A percentile compares a stretch with the other conserved stretches of the same genome.
Conservation (phyloP, 2,888 invertebrate species). For the Lymantria monacha region DNA sequence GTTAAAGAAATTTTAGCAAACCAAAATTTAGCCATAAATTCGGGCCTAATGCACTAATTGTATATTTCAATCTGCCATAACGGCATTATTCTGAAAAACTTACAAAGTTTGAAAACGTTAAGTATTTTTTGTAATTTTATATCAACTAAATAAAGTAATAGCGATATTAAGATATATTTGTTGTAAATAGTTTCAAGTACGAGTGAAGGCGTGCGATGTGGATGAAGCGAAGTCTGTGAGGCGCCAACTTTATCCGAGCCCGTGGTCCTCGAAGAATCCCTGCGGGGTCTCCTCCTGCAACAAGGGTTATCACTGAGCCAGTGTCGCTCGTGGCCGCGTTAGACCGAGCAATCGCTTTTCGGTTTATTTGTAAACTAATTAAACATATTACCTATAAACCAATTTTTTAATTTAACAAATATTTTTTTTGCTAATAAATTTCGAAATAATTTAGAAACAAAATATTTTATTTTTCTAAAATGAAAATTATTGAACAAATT, state of each 20-base stretch:
- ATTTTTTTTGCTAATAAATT: no score
- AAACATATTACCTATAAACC: background rate
- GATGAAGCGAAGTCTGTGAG: slow-evolving; percentile 1
- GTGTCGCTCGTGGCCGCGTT: slow-evolving; percentile 77
- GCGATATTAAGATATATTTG: slow-evolving; percentile 26
- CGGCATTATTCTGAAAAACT: no score
- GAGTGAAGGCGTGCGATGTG: slow-evolving; percentile 11
- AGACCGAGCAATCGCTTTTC: slow-evolving; percentile 72
- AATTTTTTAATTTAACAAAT: background rate
- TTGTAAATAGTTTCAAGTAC: slow-evolving; percentile 13
- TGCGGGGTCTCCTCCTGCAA: slow-evolving; percentile 99
- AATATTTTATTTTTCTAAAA: no score
- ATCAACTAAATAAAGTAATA: no score
- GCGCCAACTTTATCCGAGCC: slow-evolving; percentile 88
- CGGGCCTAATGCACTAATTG: no score
- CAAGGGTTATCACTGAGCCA: slow-evolving; percentile 82
- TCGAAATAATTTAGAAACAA: no score
- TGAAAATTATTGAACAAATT: background rate
- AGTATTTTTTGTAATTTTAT: no score
- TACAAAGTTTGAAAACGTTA: no score
- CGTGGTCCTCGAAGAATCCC: slow-evolving; percentile 99
- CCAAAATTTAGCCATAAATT: no score
- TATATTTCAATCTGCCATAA: no score
- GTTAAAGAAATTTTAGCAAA: no score
- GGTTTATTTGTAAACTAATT: slow-evolving; percentile 34